Conservation (phyloP, 1,140 invertebrate genomes). For the Pogonus chalceus region DNA sequence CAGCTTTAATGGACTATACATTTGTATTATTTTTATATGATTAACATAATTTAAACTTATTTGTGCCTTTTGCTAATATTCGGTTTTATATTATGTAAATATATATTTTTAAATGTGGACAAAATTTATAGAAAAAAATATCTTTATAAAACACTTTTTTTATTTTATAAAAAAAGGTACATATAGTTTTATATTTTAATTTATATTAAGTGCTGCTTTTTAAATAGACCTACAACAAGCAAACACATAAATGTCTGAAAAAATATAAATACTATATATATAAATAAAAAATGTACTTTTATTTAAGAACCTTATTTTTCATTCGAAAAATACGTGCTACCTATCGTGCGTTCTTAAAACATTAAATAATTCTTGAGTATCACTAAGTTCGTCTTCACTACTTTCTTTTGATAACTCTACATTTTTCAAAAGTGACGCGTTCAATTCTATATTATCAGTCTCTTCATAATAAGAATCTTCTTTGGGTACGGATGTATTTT, state of each 20-base stretch:
- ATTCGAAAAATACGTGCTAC: conserved; percentile 13
- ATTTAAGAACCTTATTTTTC: not conserved
- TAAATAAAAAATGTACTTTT: not conserved
- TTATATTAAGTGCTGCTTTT: too few relatives aligned
- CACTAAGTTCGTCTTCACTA: conserved; percentile 27
- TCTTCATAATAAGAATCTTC: conserved; percentile 23
- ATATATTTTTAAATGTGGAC: too few relatives aligned
- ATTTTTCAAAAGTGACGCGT: conserved; percentile 15
- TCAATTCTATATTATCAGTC: conserved; percentile 23
- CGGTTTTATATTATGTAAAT: too few relatives aligned
- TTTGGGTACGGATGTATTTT: conserved; percentile 14
- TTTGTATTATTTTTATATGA: too few relatives aligned
- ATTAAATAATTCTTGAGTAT: conserved; percentile 31
- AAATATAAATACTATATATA: not conserved
- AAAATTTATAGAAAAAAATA: too few relatives aligned
- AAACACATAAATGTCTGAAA: not conserved
- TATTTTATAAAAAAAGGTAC: too few relatives aligned
- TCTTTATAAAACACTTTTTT: too few relatives aligned
- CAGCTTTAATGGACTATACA: too few relatives aligned
- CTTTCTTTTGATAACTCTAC: conserved; percentile 20
- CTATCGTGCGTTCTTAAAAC: conserved; percentile 29
- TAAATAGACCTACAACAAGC: too few relatives aligned
- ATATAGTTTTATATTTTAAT: too few relatives aligned
- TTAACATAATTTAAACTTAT: too few relatives aligned
- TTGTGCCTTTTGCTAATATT: too few relatives aligned